Base-by-base conservation (phyloP, 2,888 invertebrate species). In the Habrosyne pyritoides region DNA sequence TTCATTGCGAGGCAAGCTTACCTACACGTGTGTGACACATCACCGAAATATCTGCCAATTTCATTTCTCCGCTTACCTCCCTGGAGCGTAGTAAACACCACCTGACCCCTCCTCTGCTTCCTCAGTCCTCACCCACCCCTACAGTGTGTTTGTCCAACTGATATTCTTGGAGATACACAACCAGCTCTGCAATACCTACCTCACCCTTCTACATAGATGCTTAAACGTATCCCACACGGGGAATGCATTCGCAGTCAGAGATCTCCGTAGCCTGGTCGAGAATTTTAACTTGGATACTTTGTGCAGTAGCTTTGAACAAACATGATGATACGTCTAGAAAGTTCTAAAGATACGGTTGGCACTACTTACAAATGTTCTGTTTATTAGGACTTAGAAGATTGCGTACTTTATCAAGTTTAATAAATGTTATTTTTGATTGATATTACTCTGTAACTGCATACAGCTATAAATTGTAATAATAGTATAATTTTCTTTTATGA, bases 31-130 rank as follows among this genome's bases (percentile, higher is more conserved):
- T 86, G 85, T 86, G 86, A 76, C 86, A 87, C 84, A 87, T 85
- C 83, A 76, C 84, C 84, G 87, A 88, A 90, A 90, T 90, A 90
- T 91, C 87, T 85, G 81, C 86, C 89, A 90, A 90, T 91, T 90
- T 91, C 89, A 90, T 91, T 89, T 87, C 89, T 87, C 79, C 83
- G 76, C 80, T 80, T 77, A 73, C 83, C 89, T 91, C 91, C 90
- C 91, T 75, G 61, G 91, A 88, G 90, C 83, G 83, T 82, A 84
- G 89, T 90, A 89, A 91, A 89, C 86, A 89, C 86, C 83, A 77
- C 79, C 83, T 73, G 75, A 71, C 64, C 66, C 75, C 79, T 67
- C 68, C 74, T 75, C 76, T 72, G 67, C 66, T 66, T 69, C 56
- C 68, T 69, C 67, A 67, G 72, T 69, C 72, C 76, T 65, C 65